Percentiles rank a stretch among this genome's conserved stretches.
Evolutionary conservation across 2,888 invertebrate genomes (phyloP).

Genomic region (Brachypalpus laphriformis): DNA sequence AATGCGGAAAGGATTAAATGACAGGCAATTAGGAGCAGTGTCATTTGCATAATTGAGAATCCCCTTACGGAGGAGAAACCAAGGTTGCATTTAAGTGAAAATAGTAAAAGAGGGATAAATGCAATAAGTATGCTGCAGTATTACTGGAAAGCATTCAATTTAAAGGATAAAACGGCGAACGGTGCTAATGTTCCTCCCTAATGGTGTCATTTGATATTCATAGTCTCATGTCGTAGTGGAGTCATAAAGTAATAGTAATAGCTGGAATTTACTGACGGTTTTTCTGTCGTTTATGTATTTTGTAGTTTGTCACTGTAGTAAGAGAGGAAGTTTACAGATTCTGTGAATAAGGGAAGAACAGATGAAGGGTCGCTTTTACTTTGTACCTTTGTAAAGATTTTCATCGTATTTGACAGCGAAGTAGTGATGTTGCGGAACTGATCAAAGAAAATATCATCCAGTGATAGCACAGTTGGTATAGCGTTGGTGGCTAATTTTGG

Average conservation of each 20-base stretch:
- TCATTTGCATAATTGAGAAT: conserved; percentile 49
- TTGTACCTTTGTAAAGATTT: no score
- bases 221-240: neutral
- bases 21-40: conserved; percentile 46
- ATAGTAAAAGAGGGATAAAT: neutral
- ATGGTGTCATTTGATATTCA: conserved; percentile 3
- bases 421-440: no score
- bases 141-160: neutral
- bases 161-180: neutral
- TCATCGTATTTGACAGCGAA: no score
- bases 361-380: no score
- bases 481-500: no score
- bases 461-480: no score
- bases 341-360: no score
- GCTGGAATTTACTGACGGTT: no score
- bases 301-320: no score
- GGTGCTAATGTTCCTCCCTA: neutral
- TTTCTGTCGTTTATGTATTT: no score
- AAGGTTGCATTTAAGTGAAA: conserved; percentile 13
- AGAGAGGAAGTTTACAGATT: no score
- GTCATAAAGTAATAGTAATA: neutral
- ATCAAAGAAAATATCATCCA: no score
- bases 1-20: conserved; percentile 40
- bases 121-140: neutral
- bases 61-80: neutral